These are phyloP conservation scores for Daubentonia madagascariensis DNA, from an alignment of 2,113 vertebrate species.

Conservation along the genomic window DNA sequence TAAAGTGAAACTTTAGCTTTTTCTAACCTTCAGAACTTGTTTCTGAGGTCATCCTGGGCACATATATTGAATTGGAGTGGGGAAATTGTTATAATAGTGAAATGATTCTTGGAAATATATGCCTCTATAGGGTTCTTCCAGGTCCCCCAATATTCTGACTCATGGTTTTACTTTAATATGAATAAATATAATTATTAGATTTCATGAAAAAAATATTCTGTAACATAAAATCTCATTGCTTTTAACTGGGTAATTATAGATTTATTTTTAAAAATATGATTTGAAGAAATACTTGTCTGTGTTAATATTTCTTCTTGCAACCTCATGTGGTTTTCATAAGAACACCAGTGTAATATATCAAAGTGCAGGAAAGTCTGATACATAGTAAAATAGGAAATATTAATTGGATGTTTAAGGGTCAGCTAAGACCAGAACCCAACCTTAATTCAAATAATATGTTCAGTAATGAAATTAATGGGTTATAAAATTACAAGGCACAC, in stretches of 20 bases:
- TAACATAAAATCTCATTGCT: background rate
- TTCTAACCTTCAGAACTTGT: background rate
- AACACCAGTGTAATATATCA: background rate
- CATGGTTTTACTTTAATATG: background rate
- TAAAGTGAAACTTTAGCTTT: slow-evolving; percentile 24
- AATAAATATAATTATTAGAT: background rate
- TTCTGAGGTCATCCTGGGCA: background rate
- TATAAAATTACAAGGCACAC: slow-evolving; percentile 27
- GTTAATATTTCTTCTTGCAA: background rate
- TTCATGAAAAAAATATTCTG: background rate
- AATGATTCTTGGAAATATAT: background rate
- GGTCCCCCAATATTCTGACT: background rate
- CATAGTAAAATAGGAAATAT: slow-evolving; percentile 32
- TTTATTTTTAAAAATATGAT: slow-evolving; percentile 6
- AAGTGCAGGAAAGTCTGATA: background rate
- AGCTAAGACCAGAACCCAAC: background rate
- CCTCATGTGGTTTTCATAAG: background rate
- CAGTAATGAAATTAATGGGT: slow-evolving; percentile 57
- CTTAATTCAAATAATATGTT: slow-evolving; percentile 28
- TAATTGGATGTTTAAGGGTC: slow-evolving; percentile 56
- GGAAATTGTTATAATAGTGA: background rate
- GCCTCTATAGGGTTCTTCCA: background rate
- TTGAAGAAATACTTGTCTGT: background rate
- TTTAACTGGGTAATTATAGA: background rate
- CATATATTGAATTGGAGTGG: background rate